phyloP scores from a whole-genome alignment of 2,888 invertebrate species.

The Biston stratarius region DNA sequence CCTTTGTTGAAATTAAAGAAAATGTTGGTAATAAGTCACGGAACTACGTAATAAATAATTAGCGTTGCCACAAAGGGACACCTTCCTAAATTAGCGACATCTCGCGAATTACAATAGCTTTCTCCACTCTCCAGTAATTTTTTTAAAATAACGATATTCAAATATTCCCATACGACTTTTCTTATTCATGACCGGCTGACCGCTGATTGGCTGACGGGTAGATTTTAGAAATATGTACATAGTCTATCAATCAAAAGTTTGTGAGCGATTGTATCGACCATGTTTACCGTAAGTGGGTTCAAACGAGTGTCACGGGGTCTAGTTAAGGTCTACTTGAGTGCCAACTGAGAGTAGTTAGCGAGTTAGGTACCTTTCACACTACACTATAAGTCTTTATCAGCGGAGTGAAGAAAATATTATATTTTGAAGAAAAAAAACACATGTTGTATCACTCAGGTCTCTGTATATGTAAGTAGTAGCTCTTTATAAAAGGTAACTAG shows the following conservation, averaged over 20 bases:
- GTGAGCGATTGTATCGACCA: conserved; percentile 50
- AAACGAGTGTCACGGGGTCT: conserved; percentile 62
- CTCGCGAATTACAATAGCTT: conserved; percentile 18
- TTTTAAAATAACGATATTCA: no score
- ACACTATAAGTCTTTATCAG: neutral
- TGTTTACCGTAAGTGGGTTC: conserved; percentile 68
- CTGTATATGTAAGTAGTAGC: no score
- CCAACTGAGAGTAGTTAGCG: conserved; percentile 61
- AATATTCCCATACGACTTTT: conserved; percentile 2
- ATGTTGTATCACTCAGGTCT: no score
- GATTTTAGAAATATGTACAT: conserved; percentile 26
- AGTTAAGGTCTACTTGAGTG: conserved; percentile 35
- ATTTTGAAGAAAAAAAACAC: no score
- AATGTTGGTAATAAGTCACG: neutral
- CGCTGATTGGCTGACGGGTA: conserved; percentile 18
- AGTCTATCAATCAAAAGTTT: conserved; percentile 35
- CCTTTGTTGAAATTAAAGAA: no score
- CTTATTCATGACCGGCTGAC: conserved; percentile 13
- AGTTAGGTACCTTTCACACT: conserved; percentile 17
- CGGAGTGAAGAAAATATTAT: no score
- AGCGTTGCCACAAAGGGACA: conserved; percentile 7
- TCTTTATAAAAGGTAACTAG: no score
- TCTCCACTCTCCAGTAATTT: neutral
- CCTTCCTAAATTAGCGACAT: conserved; percentile 27
- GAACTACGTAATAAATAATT: conserved; percentile 8